Evolutionary conservation across 2,797 vertebrate species (phyloP).

Genomic region (Protosalanx chinensis): DNA sequence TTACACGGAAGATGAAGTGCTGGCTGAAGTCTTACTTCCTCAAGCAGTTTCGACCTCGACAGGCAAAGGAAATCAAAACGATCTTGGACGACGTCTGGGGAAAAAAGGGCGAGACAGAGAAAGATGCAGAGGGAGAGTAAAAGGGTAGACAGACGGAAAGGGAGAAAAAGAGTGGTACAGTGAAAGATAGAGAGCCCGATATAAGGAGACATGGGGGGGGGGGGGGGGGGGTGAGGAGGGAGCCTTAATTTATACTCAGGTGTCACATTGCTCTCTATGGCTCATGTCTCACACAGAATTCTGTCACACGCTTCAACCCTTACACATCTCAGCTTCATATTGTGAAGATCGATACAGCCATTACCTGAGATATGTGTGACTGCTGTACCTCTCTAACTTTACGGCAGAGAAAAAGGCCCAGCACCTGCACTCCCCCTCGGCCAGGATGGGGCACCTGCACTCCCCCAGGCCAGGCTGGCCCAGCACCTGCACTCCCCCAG

Average conservation of each 20-base stretch:
- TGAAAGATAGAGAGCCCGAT: background rate
- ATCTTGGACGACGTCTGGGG: conserved; percentile 16
- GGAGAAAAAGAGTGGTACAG: background rate
- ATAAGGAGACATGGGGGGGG: background rate
- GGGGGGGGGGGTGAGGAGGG: conserved; percentile 1
- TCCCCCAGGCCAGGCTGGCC: background rate
- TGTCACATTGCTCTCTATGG: conserved; percentile 49
- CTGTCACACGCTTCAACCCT: conserved; percentile 23
- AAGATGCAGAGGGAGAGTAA: background rate
- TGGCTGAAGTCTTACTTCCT: conserved; percentile 6
- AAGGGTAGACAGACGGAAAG: background rate
- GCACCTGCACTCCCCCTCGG: conserved; percentile 34
- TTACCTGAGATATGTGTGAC: conserved; percentile 44
- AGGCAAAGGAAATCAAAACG: conserved; percentile 11
- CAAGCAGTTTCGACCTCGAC: conserved; percentile 47
- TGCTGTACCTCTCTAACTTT: conserved; percentile 40
- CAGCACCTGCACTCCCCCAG: too few relatives aligned
- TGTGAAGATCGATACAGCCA: conserved; percentile 22
- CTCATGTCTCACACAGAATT: conserved; percentile 46
- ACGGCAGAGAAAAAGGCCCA: conserved; percentile 45
- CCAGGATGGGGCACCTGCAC: conserved; percentile 21
- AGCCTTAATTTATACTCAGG: conserved; percentile 48
- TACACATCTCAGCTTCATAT: background rate
- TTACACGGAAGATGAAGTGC: background rate
- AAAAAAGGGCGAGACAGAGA: conserved; percentile 30